Evolutionary conservation across 2,888 invertebrate genomes (phyloP), one percentile per base, ranked within the genome.

Genomic region (Pseudeuparius sepicola): DNA sequence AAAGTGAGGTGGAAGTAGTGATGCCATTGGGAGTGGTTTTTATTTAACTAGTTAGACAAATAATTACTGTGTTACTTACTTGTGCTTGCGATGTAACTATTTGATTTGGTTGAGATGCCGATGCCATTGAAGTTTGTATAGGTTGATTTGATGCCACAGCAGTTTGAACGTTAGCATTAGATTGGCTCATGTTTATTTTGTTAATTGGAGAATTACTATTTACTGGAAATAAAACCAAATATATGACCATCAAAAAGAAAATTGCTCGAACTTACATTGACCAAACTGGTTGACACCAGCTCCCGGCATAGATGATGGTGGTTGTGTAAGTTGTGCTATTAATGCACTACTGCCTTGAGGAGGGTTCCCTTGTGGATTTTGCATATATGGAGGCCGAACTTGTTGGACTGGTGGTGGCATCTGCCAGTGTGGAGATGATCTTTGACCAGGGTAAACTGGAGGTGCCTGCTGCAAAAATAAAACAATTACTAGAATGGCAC

Each of bases 381-480:
- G 55, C 39, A 53, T 46, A 24, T 55, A 53, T 20, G 57, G 56
- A 24, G 59, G 56, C 26, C 55, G 51, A 12, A 53, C 54, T 31
- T 47, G 70, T 18, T 67, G 69, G 43, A 69, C 67, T 0, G 71
- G 72, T 1, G 78, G 78, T 40, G 75, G 71, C 47, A 75, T 73
- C 51, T 76, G 75, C 6, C 78, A 71, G 39, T 74, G 68, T 9
- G 47, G 45, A 16, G 45, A 44, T 20, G n/a, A n/a, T n/a, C n/a
- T n/a, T n/a, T n/a, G n/a, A n/a, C n/a, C n/a, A n/a, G n/a, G n/a
- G n/a, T n/a, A n/a, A n/a, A n/a, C n/a, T n/a, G n/a, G n/a, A n/a
- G n/a, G n/a, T n/a, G n/a, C n/a, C n/a, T n/a, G n/a, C n/a, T n/a
- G n/a, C n/a, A n/a, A n/a, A n/a, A n/a, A n/a, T n/a, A n/a, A n/a